phyloP scores from a whole-genome alignment of 2,888 invertebrate genomes.

The Villa cingulata region DNA sequence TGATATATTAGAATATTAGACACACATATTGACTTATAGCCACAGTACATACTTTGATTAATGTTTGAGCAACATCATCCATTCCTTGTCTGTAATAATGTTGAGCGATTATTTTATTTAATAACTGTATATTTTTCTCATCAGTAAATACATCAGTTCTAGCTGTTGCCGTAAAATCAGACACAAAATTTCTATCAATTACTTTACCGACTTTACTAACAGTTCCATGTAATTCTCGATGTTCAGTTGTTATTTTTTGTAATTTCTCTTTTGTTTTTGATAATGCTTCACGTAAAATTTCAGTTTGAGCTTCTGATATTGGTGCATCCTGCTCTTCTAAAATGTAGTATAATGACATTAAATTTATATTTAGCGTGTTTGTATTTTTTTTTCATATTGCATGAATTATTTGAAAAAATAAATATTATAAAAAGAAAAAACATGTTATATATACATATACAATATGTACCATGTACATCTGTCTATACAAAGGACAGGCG shows the following conservation, averaged over 20 bases:
- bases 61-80: constrained; percentile 78
- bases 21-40: no score
- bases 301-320: constrained; percentile 54
- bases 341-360: no score
- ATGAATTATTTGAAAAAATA: no score
- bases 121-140: constrained; percentile 45
- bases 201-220: constrained; percentile 93
- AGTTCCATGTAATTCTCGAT: constrained; percentile 56
- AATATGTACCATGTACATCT: no score
- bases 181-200: constrained; percentile 87
- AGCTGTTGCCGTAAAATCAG: constrained; percentile 80
- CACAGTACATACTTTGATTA: constrained; percentile 30
- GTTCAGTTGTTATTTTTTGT: constrained; percentile 71
- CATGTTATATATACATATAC: no score
- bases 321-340: constrained; percentile 32
- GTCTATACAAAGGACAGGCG: no score
- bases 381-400: no score
- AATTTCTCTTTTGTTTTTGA: constrained; percentile 69
- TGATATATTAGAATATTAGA: not conserved
- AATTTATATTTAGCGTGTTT: no score
- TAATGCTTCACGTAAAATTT: constrained; percentile 59
- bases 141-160: constrained; percentile 62
- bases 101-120: constrained; percentile 87
- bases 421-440: no score
- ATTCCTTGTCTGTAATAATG: constrained; percentile 92